Percentiles rank a stretch among this genome's conserved stretches.
Conservation (phyloP, 2,797 vertebrate genomes). For the Falco peregrinus region DNA sequence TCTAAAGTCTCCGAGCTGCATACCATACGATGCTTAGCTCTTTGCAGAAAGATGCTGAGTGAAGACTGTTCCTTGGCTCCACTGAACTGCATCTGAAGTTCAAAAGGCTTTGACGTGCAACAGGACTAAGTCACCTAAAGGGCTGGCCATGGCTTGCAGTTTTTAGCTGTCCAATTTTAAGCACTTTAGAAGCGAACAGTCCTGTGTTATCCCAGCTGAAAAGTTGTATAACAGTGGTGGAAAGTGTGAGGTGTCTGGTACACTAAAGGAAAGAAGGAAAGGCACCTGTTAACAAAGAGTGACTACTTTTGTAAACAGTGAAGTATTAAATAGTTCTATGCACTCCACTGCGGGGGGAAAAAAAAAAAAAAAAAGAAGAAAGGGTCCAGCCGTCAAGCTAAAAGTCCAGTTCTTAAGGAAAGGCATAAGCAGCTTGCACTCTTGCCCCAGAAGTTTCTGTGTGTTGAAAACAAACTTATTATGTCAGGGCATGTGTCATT, state of each 20-base stretch:
- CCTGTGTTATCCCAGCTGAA: neutral
- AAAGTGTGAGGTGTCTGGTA: neutral
- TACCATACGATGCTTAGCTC: neutral
- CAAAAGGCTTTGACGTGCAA: neutral
- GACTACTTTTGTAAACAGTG: neutral
- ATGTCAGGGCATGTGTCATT: neutral
- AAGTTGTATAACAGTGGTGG: neutral
- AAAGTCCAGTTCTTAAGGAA: neutral
- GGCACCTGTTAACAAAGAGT: neutral
- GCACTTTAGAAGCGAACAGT: neutral
- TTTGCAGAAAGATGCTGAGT: neutral
- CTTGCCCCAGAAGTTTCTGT: neutral
- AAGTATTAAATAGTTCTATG: neutral
- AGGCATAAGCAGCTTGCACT: neutral
- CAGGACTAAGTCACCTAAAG: neutral
- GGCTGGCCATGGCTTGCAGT: fast-evolving
- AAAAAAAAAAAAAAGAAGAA: neutral
- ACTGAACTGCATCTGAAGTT: neutral
- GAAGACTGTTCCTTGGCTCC: neutral
- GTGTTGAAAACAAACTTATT: neutral
- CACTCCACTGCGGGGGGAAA: neutral
- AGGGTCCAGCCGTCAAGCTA: neutral
- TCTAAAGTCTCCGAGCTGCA: conserved; percentile 33
- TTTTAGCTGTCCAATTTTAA: neutral
- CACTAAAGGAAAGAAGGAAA: neutral